Evolutionary conservation across 2,888 invertebrate genomes (phyloP).

Genomic region (Spisula solida): DNA sequence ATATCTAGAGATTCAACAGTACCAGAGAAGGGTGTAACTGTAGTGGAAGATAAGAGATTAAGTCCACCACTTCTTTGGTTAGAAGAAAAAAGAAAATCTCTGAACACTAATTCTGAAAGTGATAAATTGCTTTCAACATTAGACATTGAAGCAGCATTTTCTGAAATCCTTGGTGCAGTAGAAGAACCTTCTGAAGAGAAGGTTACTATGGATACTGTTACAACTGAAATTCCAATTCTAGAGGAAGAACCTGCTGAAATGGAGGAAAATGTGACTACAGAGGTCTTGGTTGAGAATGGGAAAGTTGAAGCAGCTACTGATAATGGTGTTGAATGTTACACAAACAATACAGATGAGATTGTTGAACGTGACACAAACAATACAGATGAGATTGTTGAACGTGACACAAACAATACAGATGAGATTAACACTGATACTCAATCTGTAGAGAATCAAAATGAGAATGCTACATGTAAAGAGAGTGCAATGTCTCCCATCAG

Average conservation of each 20-base stretch:
- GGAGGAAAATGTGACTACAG: constrained; percentile 28
- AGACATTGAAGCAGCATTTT: constrained; percentile 77
- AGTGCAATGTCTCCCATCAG: constrained; percentile 43
- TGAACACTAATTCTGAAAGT: constrained; percentile 67
- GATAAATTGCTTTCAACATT: constrained; percentile 71
- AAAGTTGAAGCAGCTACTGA: neutral
- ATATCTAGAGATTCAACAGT: neutral
- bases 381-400: constrained; percentile 12
- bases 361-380: neutral
- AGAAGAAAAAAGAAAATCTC: constrained; percentile 73
- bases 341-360: neutral
- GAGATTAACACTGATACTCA: constrained; percentile 15
- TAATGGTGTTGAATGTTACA: neutral
- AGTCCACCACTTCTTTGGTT: constrained; percentile 70
- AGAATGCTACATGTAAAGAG: neutral
- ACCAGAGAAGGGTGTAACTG: constrained; percentile 4
- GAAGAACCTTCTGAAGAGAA: constrained; percentile 60
- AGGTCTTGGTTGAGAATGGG: constrained; percentile 14
- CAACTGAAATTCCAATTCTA: constrained; percentile 56
- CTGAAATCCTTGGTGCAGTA: constrained; percentile 76
- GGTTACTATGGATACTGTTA: constrained; percentile 18
- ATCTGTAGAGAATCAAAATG: neutral
- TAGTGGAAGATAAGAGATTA: constrained; percentile 29
- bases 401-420: neutral
- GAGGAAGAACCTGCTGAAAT: constrained; percentile 62